Conservation (phyloP, 2,888 invertebrate species). For the Limenitis camilla region DNA sequence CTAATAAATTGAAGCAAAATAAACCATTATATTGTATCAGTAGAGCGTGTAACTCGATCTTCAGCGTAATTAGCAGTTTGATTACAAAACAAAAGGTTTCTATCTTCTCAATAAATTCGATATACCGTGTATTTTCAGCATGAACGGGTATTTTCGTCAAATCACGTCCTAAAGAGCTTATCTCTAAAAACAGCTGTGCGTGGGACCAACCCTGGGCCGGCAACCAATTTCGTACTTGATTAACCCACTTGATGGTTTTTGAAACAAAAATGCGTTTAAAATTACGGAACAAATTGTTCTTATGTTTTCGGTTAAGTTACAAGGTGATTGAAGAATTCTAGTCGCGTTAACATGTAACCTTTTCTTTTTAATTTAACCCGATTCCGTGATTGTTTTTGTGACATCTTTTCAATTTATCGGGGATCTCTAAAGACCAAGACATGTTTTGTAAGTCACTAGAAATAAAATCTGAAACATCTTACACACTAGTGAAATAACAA, state of each 20-base stretch:
- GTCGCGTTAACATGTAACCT: too few species aligned
- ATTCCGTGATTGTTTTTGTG: too few species aligned
- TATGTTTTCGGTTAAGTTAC: too few species aligned
- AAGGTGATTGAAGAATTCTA: too few species aligned
- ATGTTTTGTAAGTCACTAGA: too few species aligned
- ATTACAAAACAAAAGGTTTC: background rate
- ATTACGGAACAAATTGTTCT: conserved; percentile 5
- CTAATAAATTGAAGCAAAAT: too few species aligned
- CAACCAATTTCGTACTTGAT: conserved; percentile 23
- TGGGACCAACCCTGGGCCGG: conserved; percentile 14
- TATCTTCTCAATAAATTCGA: background rate
- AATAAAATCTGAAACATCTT: too few species aligned
- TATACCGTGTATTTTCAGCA: conserved; percentile 8
- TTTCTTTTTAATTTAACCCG: too few species aligned
- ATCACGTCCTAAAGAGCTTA: conserved; percentile 15
- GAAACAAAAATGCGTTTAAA: conserved; percentile 13
- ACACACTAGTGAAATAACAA: too few species aligned
- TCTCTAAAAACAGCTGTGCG: conserved; percentile 17
- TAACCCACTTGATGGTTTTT: conserved; percentile 19
- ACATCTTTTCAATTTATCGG: too few species aligned
- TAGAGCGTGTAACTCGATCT: background rate
- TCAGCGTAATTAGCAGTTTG: background rate
- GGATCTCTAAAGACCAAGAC: too few species aligned
- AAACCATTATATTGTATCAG: background rate
- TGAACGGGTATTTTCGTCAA: conserved; percentile 8